Evolutionary conservation across 2,888 invertebrate species (phyloP).

Genomic region (Hemithea aestivaria): DNA sequence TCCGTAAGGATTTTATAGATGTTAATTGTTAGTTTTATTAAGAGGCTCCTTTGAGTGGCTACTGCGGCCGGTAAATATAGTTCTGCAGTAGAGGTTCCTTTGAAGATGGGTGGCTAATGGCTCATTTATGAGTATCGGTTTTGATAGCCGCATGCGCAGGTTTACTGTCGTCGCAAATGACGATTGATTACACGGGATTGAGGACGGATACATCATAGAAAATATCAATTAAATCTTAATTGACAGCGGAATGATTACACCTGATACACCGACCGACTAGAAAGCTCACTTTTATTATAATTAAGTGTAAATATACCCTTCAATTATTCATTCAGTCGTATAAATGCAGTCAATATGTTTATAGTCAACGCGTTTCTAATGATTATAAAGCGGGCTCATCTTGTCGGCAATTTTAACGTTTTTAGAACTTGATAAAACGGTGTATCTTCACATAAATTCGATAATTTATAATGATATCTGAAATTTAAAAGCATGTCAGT

Average conservation of each 20-base stretch:
- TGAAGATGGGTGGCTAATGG: slow-evolving; percentile 59
- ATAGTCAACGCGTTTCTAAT: background rate
- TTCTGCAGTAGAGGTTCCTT: slow-evolving; percentile 36
- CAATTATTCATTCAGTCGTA: background rate
- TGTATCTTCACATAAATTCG: background rate
- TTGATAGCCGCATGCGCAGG: slow-evolving; percentile 35
- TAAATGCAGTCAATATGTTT: slow-evolving; percentile 1
- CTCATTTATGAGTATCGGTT: slow-evolving; percentile 60
- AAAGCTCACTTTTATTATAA: background rate
- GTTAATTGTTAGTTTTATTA: slow-evolving; percentile 70
- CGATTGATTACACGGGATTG: slow-evolving; percentile 32
- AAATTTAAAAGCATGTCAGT: slow-evolving; percentile 9
- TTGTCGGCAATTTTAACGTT: too few relatives aligned
- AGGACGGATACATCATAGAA: slow-evolving; percentile 27
- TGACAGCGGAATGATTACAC: slow-evolving; percentile 18
- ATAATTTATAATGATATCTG: slow-evolving; percentile 21
- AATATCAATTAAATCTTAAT: slow-evolving; percentile 40
- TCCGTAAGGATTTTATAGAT: slow-evolving; percentile 57
- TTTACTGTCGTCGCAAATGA: slow-evolving; percentile 35
- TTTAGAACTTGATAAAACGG: too few relatives aligned
- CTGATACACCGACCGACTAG: background rate
- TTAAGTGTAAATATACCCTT: background rate
- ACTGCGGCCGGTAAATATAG: slow-evolving; percentile 45
- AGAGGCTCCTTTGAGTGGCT: slow-evolving; percentile 37
- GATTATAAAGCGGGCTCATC: too few relatives aligned